Evolutionary conservation across 2,888 invertebrate species (phyloP), one percentile per base, ranked within the genome.

Genomic region (Drosophila engyochracea): DNA sequence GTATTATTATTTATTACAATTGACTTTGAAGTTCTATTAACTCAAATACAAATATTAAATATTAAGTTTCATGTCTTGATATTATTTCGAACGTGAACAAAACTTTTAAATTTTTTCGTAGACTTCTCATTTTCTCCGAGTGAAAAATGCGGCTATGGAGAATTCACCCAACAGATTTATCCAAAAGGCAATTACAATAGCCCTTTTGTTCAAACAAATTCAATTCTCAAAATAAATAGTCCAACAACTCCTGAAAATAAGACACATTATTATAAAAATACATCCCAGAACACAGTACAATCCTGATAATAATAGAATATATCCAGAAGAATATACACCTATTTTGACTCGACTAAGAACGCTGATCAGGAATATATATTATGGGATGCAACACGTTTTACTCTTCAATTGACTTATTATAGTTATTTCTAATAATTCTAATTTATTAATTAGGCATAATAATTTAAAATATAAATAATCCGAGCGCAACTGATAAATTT

Each of bases 131-230:
- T 30, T 30, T 30, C 30, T 30, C 6, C 30, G n/a, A n/a, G n/a
- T 10, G 4, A 41, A 10, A 10, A 10, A n/a, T 10, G 9, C 4
- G n/a, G 39, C n/a, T n/a, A n/a, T n/a, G n/a, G n/a, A n/a, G n/a
- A n/a, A n/a, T n/a, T n/a, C n/a, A n/a, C 1, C 10, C 10, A n/a
- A n/a, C 2, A n/a, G 4, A 1, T n/a, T 2, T 4, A 12, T 12
- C 12, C 2, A 5, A 5, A 22, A 22, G 2, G 6, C 6, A 1
- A 37, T 2, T 37, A 14, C 14, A 16, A 37, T 6, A 37, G 0
- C 2, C 12, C 0, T 1, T 22, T 44, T 44, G 12, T 12, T 12
- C n/a, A 41, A 22, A 12, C 22, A 44, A 22, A 12, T 22, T 44
- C 5, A 5, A 22, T 41, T n/a, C n/a, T 10, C 41, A n/a, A n/a